A percentile compares a stretch with the other conserved stretches of the same genome.
Conservation (phyloP, 37 sponge, comb jelly and placozoan species). For the Tethya wilhelma region DNA sequence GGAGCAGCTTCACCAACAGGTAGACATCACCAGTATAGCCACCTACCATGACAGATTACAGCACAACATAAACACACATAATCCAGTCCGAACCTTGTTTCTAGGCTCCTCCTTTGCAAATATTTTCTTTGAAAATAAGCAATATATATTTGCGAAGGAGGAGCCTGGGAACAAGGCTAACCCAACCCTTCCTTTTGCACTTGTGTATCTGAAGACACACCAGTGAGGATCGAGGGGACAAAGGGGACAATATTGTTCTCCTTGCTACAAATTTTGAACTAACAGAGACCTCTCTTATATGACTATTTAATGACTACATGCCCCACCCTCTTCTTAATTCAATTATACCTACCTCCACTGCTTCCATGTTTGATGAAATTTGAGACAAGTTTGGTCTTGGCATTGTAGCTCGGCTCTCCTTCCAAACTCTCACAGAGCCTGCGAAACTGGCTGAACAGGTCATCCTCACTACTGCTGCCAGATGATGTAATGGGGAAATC, state of each 20-base stretch:
- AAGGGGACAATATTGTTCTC: background rate
- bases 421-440: conserved; percentile 74
- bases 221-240: too few species aligned
- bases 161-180: too few species aligned
- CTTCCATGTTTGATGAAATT: conserved; percentile 70
- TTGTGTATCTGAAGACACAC: too few species aligned
- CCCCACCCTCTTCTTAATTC: background rate
- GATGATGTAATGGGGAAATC: background rate
- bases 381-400: conserved; percentile 81
- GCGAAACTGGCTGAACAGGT: conserved; percentile 66
- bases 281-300: background rate
- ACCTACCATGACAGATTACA: conserved; percentile 12
- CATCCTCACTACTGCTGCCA: background rate
- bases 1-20: conserved; percentile 80
- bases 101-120: too few species aligned
- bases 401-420: conserved; percentile 83
- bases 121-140: too few species aligned
- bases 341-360: conserved; percentile 45
- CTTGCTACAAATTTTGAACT: background rate
- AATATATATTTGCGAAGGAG: too few species aligned
- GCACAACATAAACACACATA: conserved; percentile 7
- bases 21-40: conserved; percentile 73
- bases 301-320: background rate
- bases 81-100: too few species aligned
- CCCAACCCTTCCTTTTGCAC: too few species aligned